Conservation (phyloP, 2,888 invertebrate genomes). For the Andrena camellia region DNA sequence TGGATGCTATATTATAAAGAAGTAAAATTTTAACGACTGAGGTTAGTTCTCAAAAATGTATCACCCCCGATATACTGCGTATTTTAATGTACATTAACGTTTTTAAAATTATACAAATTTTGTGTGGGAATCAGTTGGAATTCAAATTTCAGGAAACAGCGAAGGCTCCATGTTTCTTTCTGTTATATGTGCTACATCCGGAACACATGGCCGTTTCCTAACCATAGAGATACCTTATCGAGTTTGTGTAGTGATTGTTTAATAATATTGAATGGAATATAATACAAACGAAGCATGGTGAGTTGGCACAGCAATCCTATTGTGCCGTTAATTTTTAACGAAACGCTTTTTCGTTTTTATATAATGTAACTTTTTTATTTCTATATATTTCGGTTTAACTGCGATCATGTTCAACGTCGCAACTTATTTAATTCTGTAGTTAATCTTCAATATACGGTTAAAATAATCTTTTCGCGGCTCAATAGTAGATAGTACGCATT, state of each 20-base stretch:
- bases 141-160: constrained; percentile 55
- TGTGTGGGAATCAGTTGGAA: background rate
- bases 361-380: background rate
- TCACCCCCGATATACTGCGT: background rate
- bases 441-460: background rate
- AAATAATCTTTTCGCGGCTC: background rate
- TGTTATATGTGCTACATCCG: constrained; percentile 79
- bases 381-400: constrained; percentile 3
- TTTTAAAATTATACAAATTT: constrained; percentile 2
- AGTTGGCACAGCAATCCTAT: constrained; percentile 14
- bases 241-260: constrained; percentile 20
- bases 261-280: constrained; percentile 49
- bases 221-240: constrained; percentile 18
- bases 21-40: constrained; percentile 9
- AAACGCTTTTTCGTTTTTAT: background rate
- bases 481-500: background rate
- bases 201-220: constrained; percentile 82
- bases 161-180: constrained; percentile 49
- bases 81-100: background rate
- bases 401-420: background rate
- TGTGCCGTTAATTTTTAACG: background rate
- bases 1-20: background rate
- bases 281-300: constrained; percentile 56
- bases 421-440: constrained; percentile 8
- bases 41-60: background rate